Percentiles rank a stretch among this genome's conserved stretches.
Evolutionary conservation across 1,140 invertebrate species (phyloP).

Genomic region (Eufriesea mexicana): DNA sequence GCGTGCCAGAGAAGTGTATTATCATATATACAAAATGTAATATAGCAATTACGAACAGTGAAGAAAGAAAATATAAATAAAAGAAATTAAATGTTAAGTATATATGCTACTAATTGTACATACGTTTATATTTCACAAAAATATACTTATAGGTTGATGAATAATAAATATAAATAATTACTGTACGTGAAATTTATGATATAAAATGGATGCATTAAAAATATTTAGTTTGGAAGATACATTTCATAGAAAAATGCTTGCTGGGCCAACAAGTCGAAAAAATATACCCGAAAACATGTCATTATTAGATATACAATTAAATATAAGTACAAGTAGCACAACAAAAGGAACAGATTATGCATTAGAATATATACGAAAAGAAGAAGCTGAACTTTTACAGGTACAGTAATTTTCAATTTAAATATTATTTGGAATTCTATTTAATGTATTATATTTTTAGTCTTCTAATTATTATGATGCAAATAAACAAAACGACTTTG

Average conservation of each 20-base stretch:
- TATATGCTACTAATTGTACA: not conserved
- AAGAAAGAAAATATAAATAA: not conserved
- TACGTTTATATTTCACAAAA: not conserved
- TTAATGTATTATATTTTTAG: conserved; percentile 47
- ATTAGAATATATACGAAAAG: conserved; percentile 70
- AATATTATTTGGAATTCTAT: conserved; percentile 5
- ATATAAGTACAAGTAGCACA: not conserved
- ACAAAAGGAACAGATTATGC: conserved; percentile 68
- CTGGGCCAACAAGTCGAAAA: conserved; percentile 31
- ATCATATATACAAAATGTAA: too few species aligned
- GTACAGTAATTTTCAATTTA: conserved; percentile 52
- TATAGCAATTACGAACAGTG: too few species aligned
- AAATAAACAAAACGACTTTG: conserved; percentile 40
- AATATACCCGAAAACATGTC: not conserved
- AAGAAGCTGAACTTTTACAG: conserved; percentile 68
- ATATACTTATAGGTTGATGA: not conserved
- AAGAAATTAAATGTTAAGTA: not conserved
- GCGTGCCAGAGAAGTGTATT: too few species aligned
- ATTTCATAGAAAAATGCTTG: conserved; percentile 43
- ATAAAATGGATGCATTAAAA: conserved; percentile 49
- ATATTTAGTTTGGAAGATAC: conserved; percentile 55
- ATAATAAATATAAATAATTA: not conserved
- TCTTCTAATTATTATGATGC: conserved; percentile 12
- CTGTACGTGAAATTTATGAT: not conserved
- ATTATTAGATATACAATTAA: conserved; percentile 12